A percentile compares a stretch with the other conserved stretches of the same genome.
phyloP scores from a whole-genome alignment of 2,888 invertebrate species.

The Plebejus anna region DNA sequence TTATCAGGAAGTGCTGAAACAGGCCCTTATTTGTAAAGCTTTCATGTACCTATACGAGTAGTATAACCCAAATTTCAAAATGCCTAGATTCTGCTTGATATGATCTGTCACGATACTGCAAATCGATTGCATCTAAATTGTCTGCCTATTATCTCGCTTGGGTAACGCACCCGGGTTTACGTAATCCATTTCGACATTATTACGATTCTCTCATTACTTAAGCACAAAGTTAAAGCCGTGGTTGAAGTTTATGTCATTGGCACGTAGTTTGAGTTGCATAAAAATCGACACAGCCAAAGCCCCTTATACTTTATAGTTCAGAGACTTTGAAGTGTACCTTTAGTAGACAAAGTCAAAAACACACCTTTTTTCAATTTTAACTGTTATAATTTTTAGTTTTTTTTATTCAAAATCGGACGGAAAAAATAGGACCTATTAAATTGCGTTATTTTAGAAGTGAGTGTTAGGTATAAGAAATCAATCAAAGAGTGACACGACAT shows the following conservation, averaged over 20 bases:
- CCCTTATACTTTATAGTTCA: neutral
- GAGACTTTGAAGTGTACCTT: neutral
- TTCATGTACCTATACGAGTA: neutral
- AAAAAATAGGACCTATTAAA: too few species aligned
- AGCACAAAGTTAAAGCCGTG: neutral
- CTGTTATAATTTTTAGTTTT: too few species aligned
- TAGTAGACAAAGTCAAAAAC: too few species aligned
- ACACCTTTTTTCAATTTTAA: too few species aligned
- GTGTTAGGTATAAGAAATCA: too few species aligned
- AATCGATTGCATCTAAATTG: neutral
- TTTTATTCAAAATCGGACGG: too few species aligned
- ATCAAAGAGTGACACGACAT: too few species aligned
- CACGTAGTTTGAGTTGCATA: neutral
- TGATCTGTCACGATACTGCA: slow-evolving; percentile 8
- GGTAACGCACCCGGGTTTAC: neutral
- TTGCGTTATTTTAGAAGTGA: too few species aligned
- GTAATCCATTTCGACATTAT: neutral
- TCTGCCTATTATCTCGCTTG: neutral
- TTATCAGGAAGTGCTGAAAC: too few species aligned
- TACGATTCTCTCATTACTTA: neutral
- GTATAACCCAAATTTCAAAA: neutral
- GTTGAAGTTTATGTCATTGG: neutral
- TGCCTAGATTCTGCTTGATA: neutral
- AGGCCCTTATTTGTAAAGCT: neutral
- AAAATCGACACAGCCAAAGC: neutral